Percentiles rank a stretch among this genome's conserved stretches.
Evolutionary conservation across 2,113 vertebrate species (phyloP).

Genomic region (Regulus satrapa): DNA sequence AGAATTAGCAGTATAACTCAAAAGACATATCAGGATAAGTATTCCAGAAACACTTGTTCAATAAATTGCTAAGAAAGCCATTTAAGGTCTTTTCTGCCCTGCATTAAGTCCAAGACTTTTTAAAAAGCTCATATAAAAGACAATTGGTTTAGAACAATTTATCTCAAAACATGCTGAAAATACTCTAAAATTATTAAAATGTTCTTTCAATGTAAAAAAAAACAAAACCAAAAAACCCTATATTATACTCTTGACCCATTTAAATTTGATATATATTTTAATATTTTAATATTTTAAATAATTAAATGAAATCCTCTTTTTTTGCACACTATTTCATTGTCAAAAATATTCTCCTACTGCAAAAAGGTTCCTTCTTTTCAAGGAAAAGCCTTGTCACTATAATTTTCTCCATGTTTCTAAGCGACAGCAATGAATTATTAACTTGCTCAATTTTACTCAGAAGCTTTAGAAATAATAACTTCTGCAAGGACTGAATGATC

Average conservation of each 20-base stretch:
- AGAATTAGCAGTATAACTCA: neutral
- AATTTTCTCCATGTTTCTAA: neutral
- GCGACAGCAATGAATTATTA: constrained; percentile 30
- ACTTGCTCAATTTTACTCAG: neutral
- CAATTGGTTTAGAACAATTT: neutral
- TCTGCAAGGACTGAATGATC: neutral
- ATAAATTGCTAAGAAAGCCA: neutral
- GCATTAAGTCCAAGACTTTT: neutral
- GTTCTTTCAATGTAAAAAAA: too few species aligned
- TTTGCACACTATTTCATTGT: neutral
- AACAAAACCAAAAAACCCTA: too few species aligned
- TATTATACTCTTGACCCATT: neutral
- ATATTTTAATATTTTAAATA: neutral
- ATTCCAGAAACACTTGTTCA: neutral
- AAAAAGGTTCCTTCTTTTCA: neutral
- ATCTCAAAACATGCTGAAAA: neutral
- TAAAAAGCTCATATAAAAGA: neutral
- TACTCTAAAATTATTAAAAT: neutral
- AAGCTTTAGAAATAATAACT: neutral
- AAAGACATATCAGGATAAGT: neutral
- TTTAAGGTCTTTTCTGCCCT: neutral
- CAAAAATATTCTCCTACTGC: neutral
- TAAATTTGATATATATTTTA: constrained; percentile 9
- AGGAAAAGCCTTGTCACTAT: neutral
- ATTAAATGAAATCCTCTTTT: neutral